A percentile compares a stretch with the other conserved stretches of the same genome.
Evolutionary conservation across 1,140 invertebrate genomes (phyloP).

Genomic region (Chironomus striatipennis): DNA sequence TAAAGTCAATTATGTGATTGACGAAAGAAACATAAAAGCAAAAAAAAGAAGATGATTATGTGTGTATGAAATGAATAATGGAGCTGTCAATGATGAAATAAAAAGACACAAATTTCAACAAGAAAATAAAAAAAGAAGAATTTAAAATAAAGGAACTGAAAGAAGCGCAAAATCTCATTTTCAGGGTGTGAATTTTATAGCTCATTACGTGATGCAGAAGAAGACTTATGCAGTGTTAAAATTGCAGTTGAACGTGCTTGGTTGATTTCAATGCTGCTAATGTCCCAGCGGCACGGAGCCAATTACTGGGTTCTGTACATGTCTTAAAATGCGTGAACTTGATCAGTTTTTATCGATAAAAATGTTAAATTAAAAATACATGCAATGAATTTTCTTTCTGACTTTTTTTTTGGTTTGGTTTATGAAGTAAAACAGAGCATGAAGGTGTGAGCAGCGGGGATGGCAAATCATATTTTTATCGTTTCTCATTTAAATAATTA

Average conservation of each 20-base stretch:
- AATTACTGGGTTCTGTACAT: neutral
- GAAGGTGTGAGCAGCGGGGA: neutral
- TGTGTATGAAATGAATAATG: neutral
- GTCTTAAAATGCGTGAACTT: neutral
- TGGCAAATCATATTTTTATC: too few species aligned
- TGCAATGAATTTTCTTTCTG: neutral
- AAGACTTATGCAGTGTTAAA: conserved; percentile 2
- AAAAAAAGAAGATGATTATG: neutral
- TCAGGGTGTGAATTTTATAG: neutral
- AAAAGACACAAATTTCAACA: too few species aligned
- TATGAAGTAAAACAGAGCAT: neutral
- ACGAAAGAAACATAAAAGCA: neutral
- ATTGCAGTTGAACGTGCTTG: neutral
- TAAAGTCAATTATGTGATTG: conserved; percentile 9
- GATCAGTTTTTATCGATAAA: conserved; percentile 4
- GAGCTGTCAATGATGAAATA: neutral
- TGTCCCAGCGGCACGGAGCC: neutral
- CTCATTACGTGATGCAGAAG: neutral
- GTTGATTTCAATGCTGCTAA: neutral
- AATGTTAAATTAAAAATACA: neutral
- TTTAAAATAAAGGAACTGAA: neutral
- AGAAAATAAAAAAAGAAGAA: too few species aligned
- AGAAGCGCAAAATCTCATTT: neutral
- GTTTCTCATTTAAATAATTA: too few species aligned
- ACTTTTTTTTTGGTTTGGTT: neutral